These are phyloP conservation scores for Muscicapa comitata DNA, from an alignment of 2,797 vertebrate genomes.

Conservation along the genomic window DNA sequence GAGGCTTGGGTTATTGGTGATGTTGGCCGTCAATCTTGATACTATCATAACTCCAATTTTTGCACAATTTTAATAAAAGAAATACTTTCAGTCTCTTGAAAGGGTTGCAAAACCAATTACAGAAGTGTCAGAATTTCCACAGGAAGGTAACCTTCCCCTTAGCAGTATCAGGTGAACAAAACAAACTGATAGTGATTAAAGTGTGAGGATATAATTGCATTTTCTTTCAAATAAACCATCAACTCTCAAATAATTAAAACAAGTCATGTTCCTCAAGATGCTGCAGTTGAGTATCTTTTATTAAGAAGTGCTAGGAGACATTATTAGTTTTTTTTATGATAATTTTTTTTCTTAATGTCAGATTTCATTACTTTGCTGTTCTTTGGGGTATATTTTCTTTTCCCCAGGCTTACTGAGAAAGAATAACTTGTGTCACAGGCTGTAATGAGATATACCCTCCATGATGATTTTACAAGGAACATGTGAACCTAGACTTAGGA, in stretches of 20 bases:
- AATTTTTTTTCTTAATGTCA: slow-evolving; percentile 63
- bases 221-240: slow-evolving; percentile 68
- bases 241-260: slow-evolving; percentile 71
- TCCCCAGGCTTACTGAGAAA: slow-evolving; percentile 35
- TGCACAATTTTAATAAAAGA: slow-evolving; percentile 39
- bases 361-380: slow-evolving; percentile 57
- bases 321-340: slow-evolving; percentile 62
- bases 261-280: slow-evolving; percentile 51
- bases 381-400: slow-evolving; percentile 35
- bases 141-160: slow-evolving; percentile 56
- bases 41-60: slow-evolving; percentile 33
- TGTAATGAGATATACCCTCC: not conserved
- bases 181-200: slow-evolving; percentile 67
- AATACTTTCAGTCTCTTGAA: slow-evolving; percentile 35
- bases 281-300: slow-evolving; percentile 56
- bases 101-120: slow-evolving; percentile 49
- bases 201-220: slow-evolving; percentile 64
- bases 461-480: slow-evolving; percentile 33
- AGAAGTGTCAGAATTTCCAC: slow-evolving; percentile 60
- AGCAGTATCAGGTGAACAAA: slow-evolving; percentile 56
- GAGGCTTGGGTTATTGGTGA: not conserved
- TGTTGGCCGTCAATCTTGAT: slow-evolving; percentile 45
- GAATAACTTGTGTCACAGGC: slow-evolving; percentile 1
- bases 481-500: slow-evolving; percentile 12
- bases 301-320: slow-evolving; percentile 62